phyloP scores from a whole-genome alignment of 2,113 vertebrate species.

The Epinephelus moara region DNA sequence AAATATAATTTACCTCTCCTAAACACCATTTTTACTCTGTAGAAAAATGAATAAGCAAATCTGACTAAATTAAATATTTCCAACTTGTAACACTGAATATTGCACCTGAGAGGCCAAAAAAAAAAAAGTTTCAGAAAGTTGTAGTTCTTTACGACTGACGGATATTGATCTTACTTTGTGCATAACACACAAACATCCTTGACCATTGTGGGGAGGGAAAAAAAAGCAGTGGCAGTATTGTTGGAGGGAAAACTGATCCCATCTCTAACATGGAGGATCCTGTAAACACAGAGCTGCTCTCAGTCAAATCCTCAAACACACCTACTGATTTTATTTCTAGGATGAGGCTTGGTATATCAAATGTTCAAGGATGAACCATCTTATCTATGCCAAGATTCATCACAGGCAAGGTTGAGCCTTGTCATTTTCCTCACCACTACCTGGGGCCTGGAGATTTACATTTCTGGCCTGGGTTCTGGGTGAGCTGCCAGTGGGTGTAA shows the following conservation, averaged over 20 bases:
- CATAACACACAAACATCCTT: constrained; percentile 36
- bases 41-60: neutral
- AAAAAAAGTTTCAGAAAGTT: constrained; percentile 3
- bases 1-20: neutral
- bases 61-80: neutral
- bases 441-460: constrained; percentile 71
- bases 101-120: neutral
- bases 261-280: constrained; percentile 29
- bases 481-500: constrained; percentile 60
- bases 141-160: constrained; percentile 7
- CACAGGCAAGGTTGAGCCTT: constrained; percentile 67
- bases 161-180: constrained; percentile 55
- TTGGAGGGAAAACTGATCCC: constrained; percentile 36
- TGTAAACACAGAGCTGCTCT: constrained; percentile 44
- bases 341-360: constrained; percentile 55
- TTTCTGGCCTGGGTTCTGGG: constrained; percentile 52
- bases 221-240: neutral
- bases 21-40: neutral
- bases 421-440: constrained; percentile 53
- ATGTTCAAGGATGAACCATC: constrained; percentile 70
- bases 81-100: neutral
- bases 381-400: constrained; percentile 70
- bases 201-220: neutral
- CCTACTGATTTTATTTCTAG: constrained; percentile 60
- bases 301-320: constrained; percentile 56